phyloP scores from a whole-genome alignment of 2,888 invertebrate species.

The Philhelius pedissequus region DNA sequence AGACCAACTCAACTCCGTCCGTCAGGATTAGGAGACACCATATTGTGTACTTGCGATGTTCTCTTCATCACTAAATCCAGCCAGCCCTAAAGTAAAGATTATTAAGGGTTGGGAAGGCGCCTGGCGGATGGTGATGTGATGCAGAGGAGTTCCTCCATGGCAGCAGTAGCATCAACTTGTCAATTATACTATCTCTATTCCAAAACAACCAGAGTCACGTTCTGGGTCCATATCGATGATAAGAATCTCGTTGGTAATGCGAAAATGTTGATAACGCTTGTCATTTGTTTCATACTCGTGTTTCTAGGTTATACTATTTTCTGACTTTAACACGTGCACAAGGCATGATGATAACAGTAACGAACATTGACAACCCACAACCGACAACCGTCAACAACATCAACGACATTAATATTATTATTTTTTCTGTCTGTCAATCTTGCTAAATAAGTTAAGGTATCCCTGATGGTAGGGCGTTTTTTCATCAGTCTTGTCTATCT shows the following conservation, averaged over 20 bases:
- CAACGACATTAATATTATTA: constrained; percentile 54
- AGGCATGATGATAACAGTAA: background rate
- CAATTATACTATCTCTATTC: constrained; percentile 55
- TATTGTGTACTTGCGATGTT: background rate
- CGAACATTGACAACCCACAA: background rate
- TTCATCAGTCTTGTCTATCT: background rate
- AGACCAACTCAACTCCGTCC: constrained; percentile 6
- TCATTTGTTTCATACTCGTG: constrained; percentile 18
- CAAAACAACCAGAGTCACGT: constrained; percentile 61
- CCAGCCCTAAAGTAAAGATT: background rate
- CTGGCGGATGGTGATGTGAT: background rate
- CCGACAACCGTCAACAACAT: constrained; percentile 16
- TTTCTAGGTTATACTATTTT: constrained; percentile 3
- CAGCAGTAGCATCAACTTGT: constrained; percentile 38
- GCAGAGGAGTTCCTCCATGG: background rate
- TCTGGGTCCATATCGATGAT: constrained; percentile 46
- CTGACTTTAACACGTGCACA: constrained; percentile 22
- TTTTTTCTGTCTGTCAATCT: constrained; percentile 63
- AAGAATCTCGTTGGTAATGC: constrained; percentile 37
- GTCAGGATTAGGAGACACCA: constrained; percentile 16
- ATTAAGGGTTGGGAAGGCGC: background rate
- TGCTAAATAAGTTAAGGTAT: constrained; percentile 47
- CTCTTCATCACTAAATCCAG: background rate
- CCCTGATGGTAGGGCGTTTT: background rate
- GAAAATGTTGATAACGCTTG: constrained; percentile 37